Conservation (phyloP, 1,140 invertebrate species). For the Drosophila novamexicana region DNA sequence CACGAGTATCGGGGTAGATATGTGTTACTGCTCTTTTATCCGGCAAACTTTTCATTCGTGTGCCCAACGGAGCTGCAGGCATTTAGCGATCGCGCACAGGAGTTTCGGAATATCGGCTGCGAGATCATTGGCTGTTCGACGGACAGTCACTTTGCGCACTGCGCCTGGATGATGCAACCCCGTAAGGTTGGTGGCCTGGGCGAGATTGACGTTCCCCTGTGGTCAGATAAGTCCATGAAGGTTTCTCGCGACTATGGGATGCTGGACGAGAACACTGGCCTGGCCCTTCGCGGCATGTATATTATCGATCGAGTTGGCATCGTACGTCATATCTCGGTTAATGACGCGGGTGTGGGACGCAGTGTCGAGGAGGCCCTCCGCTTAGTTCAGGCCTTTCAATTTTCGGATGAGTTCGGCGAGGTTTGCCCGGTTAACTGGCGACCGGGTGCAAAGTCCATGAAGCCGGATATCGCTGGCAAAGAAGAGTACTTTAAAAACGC, state of each 20-base stretch:
- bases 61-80: conserved; percentile 98
- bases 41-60: conserved; percentile 97
- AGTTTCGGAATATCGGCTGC: conserved; percentile 93
- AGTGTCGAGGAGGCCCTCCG: conserved; percentile 96
- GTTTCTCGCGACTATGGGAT: conserved; percentile 96
- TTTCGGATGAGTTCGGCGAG: conserved; percentile 96
- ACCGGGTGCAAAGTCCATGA: conserved; percentile 86
- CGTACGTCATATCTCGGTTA: conserved; percentile 97
- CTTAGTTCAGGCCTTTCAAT: conserved; percentile 98
- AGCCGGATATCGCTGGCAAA: conserved; percentile 9
- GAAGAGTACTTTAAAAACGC: conserved; percentile 59
- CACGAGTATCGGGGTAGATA: conserved; percentile 97
- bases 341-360: conserved; percentile 98
- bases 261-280: conserved; percentile 95
- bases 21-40: conserved; percentile 98
- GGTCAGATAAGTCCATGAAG: conserved; percentile 95
- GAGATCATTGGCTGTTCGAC: conserved; percentile 94
- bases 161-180: conserved; percentile 97
- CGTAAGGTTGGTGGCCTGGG: conserved; percentile 96
- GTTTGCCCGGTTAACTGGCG: conserved; percentile 98
- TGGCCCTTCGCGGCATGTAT: conserved; percentile 97
- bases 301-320: conserved; percentile 97
- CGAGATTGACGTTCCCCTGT: conserved; percentile 96
- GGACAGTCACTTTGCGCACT: conserved; percentile 95
- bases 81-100: conserved; percentile 93